Conservation (phyloP, 2,888 invertebrate genomes). For the Perithous albicinctus region DNA sequence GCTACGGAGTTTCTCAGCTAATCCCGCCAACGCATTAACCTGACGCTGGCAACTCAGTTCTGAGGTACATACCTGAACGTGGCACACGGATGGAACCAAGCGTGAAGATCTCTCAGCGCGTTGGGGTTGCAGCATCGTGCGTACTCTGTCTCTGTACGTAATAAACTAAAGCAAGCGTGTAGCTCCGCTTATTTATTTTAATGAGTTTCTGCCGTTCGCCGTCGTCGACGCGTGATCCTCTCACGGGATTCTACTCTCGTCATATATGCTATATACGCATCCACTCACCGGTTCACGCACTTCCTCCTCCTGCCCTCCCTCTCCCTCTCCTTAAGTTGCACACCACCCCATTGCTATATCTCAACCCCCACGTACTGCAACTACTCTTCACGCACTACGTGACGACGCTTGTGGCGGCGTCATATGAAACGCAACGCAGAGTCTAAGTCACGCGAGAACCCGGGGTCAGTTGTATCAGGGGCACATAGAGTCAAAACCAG, state of each 20-base stretch:
- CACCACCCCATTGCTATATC: conserved; percentile 52
- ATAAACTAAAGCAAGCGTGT: conserved; percentile 60
- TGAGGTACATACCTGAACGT: neutral
- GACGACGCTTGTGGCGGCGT: conserved; percentile 50
- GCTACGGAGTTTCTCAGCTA: conserved; percentile 51
- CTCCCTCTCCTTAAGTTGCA: conserved; percentile 42
- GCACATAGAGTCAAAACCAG: too few relatives aligned
- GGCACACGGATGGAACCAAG: conserved; percentile 19
- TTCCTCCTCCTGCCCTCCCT: conserved; percentile 67
- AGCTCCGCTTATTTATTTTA: conserved; percentile 80
- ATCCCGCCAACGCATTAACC: conserved; percentile 66
- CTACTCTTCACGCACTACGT: conserved; percentile 61
- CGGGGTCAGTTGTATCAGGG: too few relatives aligned
- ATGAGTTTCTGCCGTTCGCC: conserved; percentile 76
- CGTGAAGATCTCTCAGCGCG: conserved; percentile 40
- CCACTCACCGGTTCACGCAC: conserved; percentile 54
- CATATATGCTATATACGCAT: conserved; percentile 72
- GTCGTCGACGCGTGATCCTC: conserved; percentile 68
- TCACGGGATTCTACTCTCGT: conserved; percentile 65
- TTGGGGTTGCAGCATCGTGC: conserved; percentile 12
- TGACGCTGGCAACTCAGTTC: conserved; percentile 13
- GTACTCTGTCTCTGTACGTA: conserved; percentile 20
- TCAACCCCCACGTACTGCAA: conserved; percentile 9
- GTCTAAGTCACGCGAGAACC: conserved; percentile 53
- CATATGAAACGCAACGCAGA: conserved; percentile 56